Evolutionary conservation across 2,888 invertebrate species (phyloP), one percentile per base, ranked within the genome.

Genomic region (Macroteleia sp.): DNA sequence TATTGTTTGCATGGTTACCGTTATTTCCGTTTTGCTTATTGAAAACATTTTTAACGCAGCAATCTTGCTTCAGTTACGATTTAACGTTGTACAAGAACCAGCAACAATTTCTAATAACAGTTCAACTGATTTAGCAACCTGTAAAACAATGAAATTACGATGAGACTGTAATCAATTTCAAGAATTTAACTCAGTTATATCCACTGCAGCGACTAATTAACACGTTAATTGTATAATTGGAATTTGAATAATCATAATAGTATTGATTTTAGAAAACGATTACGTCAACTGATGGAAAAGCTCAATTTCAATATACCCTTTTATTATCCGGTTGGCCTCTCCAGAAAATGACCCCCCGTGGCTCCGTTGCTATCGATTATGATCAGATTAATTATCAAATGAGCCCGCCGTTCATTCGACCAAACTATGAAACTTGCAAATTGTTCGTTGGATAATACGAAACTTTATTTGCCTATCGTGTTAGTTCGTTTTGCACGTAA

Each of bases 311-410:
- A 62, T 50, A 50, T 20, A 28, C 22, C 25, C 44, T 56, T 66
- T 56, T 56, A 46, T 66, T 66, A 66, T 34, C 17, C 54, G 56
- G 30, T 56, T 28, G 54, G 56, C n/a, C 46, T 56, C 56, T 28
- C 39, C 46, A 39, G 67, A 67, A 67, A 48, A 67, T 66, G 16
- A 17, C 30, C 12, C 16, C 34, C 32, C 42, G 46, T 20, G 19
- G 14, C n/a, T 19, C 28, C 19, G 3, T 5, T 14, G 9, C 5
- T 20, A 41, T 66, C 64, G 34, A 54, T 66, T 20, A 16, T 22
- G 22, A 42, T 22, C 52, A 2, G 34, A 54, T 44, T 54, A 66
- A 62, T 62, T 50, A 64, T 39, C 52, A 28, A 50, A 50, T 17
- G 10, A 14, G n/a, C 20, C n/a, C 17, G 17, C 16, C 17, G 17